Conservation (phyloP, 2,113 vertebrate species). For the Cromileptes altivelis region DNA sequence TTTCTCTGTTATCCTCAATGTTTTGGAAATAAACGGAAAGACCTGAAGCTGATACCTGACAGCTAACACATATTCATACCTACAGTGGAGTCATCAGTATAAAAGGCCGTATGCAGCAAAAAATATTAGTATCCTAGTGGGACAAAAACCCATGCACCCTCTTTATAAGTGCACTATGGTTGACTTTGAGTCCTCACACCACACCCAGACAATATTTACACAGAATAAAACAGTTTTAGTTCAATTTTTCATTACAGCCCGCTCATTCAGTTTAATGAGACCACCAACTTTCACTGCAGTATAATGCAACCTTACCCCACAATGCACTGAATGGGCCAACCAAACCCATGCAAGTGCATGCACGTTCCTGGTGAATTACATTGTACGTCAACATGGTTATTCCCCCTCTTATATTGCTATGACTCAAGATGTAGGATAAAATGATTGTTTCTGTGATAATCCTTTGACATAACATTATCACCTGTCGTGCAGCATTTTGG, state of each 20-base stretch:
- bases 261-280: background rate
- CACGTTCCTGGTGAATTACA: background rate
- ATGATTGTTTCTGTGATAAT: background rate
- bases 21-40: background rate
- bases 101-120: background rate
- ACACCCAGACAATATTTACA: background rate
- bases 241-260: background rate
- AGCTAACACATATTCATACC: background rate
- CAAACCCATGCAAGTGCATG: background rate
- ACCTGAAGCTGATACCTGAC: background rate
- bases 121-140: background rate
- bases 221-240: background rate
- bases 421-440: background rate
- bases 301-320: background rate
- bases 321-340: background rate
- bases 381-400: background rate
- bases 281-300: background rate
- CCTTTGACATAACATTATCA: constrained; percentile 11
- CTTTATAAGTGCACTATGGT: background rate
- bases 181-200: background rate
- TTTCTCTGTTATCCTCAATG: background rate
- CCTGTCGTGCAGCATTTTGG: background rate
- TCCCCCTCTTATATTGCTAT: background rate
- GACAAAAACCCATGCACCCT: background rate
- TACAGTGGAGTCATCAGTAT: background rate